Percentiles rank a stretch among this genome's conserved stretches.
Evolutionary conservation across 1,140 invertebrate genomes (phyloP).

Genomic region (Eciton burchellii): DNA sequence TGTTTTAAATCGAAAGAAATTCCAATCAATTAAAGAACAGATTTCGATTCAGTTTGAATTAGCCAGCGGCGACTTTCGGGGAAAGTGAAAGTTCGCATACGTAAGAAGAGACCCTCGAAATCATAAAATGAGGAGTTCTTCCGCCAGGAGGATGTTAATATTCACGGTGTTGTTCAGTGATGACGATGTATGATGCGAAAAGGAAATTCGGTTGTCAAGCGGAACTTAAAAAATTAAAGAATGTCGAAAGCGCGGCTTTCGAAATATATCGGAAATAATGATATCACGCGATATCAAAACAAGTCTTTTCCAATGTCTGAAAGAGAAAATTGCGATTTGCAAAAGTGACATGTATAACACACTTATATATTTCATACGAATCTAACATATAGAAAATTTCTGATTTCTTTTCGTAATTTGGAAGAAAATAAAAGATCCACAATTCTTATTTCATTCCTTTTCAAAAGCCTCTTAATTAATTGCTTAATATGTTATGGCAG

Average conservation of each 20-base stretch:
- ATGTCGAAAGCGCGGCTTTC: slow-evolving; percentile 1
- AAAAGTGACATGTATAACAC: not conserved
- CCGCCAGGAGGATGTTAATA: slow-evolving; percentile 15
- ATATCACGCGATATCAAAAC: not conserved
- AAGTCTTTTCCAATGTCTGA: not conserved
- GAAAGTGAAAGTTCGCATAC: slow-evolving; percentile 51
- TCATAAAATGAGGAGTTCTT: slow-evolving; percentile 12
- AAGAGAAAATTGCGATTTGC: slow-evolving; percentile 1
- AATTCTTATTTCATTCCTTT: not conserved
- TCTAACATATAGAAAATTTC: not conserved
- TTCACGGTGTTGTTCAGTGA: slow-evolving; percentile 12
- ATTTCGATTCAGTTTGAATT: not conserved
- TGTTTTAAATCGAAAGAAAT: slow-evolving; percentile 5
- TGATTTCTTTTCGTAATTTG: not conserved
- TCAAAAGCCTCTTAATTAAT: not conserved
- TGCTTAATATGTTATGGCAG: not conserved
- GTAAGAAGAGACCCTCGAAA: slow-evolving; percentile 10
- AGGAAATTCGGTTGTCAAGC: slow-evolving; percentile 24
- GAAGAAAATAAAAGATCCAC: slow-evolving; percentile 3
- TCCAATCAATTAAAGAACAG: slow-evolving; percentile 16
- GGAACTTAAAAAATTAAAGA: not conserved
- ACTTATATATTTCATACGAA: not conserved
- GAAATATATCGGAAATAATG: not conserved
- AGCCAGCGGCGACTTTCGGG: slow-evolving; percentile 17
- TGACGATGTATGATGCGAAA: slow-evolving; percentile 28